Evolutionary conservation across 2,797 vertebrate species (phyloP), one percentile per base, ranked within the genome.

Genomic region (Cetoscarus ocellatus): DNA sequence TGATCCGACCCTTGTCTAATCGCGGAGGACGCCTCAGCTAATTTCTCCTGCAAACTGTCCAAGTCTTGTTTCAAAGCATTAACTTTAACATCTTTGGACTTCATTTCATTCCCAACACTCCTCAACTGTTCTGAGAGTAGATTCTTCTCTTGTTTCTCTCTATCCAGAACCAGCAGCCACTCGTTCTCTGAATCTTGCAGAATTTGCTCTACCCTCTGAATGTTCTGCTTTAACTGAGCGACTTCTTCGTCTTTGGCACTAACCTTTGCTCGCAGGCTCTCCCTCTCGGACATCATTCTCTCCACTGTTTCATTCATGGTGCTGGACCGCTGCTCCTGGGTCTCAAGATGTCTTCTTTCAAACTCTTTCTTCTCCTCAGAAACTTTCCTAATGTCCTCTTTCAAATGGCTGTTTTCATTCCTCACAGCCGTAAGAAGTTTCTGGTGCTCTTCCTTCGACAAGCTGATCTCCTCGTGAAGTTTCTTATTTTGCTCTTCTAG

Each of bases 201-300:
- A 81, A 83, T 91, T 51, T 92, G 93, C 34, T 96, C 95, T 91
- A 96, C 67, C 75, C 90, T 94, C 56, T 92, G 71, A 87, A 93
- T 56, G 79, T 90, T 93, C 77, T 92, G 84, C 79, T 93, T 94
- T 84, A 96, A 92, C 70, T 79, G 82, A 89, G 66, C 89, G 54
- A 96, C 79, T 56, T 96, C 94, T 90, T 94, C 88, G 67, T 92
- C 88, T 91, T 95, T 94, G 70, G 79, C 95, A 98, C 96, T 96
- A 95, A 98, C 97, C 96, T 97, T 89, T 75, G 89, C 93, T 91
- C 94, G 95, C 36, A 96, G 95, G 78, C 88, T 94, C 86, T 94
- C 91, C 83, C 89, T 95, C 89, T 96, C 94, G 15, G 85, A 91
- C 88, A 86, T 86, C 93, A 93, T 79, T 76, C 88, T 90, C 86